Conservation (phyloP, 2,797 vertebrate species). For the Mus spretus region DNA sequence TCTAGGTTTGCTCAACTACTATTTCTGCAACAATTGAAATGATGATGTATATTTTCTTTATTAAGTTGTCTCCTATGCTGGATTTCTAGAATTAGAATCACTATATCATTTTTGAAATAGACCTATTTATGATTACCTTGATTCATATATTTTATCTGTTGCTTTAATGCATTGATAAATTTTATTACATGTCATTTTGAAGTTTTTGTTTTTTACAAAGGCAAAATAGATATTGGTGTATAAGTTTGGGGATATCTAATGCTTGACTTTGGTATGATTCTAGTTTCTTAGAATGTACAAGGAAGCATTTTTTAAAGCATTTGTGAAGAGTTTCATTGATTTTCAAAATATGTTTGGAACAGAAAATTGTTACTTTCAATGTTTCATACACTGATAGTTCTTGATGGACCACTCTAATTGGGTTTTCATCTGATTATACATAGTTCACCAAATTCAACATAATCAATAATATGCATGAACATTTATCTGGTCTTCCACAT, state of each 20-base stretch:
- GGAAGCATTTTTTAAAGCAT: background rate
- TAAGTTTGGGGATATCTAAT: background rate
- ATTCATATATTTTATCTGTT: background rate
- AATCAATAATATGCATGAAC: background rate
- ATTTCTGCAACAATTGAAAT: background rate
- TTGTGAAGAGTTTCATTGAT: background rate
- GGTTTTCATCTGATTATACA: background rate
- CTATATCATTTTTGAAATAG: background rate
- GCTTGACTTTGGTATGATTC: background rate
- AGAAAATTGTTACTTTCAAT: background rate
- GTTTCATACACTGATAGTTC: background rate
- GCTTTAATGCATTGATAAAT: background rate
- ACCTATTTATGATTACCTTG: background rate
- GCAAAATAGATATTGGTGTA: background rate
- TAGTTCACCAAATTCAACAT: background rate
- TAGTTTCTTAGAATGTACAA: background rate
- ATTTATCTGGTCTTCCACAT: background rate
- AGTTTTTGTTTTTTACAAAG: background rate
- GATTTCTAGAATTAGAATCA: background rate
- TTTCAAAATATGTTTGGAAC: background rate
- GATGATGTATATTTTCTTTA: background rate
- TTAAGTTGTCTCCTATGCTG: background rate
- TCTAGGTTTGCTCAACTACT: background rate
- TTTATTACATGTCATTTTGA: background rate
- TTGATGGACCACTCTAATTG: background rate